Evolutionary conservation across 1,140 invertebrate species (phyloP).

Genomic region (Hestina assimilis): DNA sequence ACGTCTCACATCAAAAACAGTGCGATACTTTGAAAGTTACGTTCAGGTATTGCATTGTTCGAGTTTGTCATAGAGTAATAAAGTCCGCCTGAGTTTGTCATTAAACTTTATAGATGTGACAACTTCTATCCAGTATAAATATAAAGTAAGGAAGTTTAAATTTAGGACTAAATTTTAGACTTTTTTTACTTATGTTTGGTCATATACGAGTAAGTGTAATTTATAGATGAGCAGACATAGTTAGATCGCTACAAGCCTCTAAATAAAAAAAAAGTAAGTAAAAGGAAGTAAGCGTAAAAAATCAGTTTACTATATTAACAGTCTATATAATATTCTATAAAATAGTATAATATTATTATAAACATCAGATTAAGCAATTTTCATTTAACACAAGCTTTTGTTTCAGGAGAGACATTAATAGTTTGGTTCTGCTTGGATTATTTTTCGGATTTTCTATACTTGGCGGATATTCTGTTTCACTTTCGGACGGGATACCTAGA

Average conservation of each 20-base stretch:
- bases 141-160: no score
- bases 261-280: no score
- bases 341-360: not conserved
- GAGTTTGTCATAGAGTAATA: slow-evolving; percentile 47
- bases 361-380: no score
- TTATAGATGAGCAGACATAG: no score
- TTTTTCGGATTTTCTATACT: slow-evolving; percentile 96
- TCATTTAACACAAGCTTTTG: slow-evolving; percentile 35
- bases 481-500: slow-evolving; percentile 98
- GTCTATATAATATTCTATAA: no score
- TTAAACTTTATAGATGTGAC: not conserved
- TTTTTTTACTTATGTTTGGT: no score
- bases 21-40: slow-evolving; percentile 49
- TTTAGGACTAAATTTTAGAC: no score
- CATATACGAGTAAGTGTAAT: no score
- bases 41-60: slow-evolving; percentile 36
- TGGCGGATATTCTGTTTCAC: slow-evolving; percentile 97
- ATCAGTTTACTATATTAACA: no score
- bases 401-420: slow-evolving; percentile 89
- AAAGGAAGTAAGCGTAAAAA: no score
- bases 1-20: slow-evolving; percentile 44
- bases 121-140: no score
- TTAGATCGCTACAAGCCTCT: no score
- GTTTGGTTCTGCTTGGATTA: slow-evolving; percentile 99
- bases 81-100: slow-evolving; percentile 1